Evolutionary conservation across 2,113 vertebrate species (phyloP).

Genomic region (Brevimyrus niger): DNA sequence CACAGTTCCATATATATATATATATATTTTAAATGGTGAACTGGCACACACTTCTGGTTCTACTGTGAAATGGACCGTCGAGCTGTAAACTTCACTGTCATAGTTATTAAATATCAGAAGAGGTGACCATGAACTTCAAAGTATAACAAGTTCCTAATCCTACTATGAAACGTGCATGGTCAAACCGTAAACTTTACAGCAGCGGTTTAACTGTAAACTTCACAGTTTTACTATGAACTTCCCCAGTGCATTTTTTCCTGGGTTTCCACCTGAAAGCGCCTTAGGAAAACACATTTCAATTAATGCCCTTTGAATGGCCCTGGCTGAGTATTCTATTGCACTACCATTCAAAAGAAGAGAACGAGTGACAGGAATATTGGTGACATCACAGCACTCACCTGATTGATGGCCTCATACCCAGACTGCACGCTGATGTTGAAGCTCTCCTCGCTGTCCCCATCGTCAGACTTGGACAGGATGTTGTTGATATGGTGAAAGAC

Average conservation of each 20-base stretch:
- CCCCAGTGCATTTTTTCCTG: not conserved
- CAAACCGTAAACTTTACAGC: not conserved
- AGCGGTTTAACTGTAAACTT: not conserved
- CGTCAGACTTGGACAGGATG: constrained; percentile 96
- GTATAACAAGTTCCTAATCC: not conserved
- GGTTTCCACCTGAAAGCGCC: not conserved
- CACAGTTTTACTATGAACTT: not conserved
- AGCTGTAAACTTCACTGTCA: not conserved
- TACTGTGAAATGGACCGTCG: not conserved
- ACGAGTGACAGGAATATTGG: not conserved
- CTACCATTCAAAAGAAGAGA: not conserved
- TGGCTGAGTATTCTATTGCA: not conserved
- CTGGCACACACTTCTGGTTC: not conserved
- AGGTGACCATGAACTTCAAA: not conserved
- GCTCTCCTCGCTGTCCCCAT: constrained; percentile 96
- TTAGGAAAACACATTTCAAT: not conserved
- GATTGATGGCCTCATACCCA: constrained; percentile 92
- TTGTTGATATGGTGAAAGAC: constrained; percentile 99
- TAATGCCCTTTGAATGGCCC: not conserved
- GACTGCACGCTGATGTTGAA: constrained; percentile 97
- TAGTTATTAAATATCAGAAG: not conserved
- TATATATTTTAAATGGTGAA: not conserved
- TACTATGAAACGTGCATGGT: not conserved
- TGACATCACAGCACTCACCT: constrained; percentile 61
- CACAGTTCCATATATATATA: not conserved